Percentiles rank a stretch among this genome's conserved stretches.
Conservation (phyloP, 2,888 invertebrate genomes). For the Agonopterix heracliana region DNA sequence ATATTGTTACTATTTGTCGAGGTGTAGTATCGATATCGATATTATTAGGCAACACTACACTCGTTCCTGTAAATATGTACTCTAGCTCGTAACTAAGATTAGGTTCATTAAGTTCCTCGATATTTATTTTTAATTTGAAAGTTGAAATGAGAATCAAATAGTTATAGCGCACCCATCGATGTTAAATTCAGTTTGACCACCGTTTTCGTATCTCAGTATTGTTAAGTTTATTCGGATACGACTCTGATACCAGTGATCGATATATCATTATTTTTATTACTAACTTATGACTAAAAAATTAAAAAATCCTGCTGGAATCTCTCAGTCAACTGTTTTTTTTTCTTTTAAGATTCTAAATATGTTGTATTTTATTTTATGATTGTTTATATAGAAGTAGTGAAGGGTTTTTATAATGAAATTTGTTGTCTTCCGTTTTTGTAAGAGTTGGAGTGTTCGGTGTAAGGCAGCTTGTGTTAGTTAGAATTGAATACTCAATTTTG, state of each 20-base stretch:
- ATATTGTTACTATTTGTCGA: too few species aligned
- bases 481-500: not conserved
- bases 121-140: conserved; percentile 33
- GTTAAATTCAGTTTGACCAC: conserved; percentile 40
- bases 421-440: conserved; percentile 60
- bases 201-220: conserved; percentile 65
- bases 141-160: conserved; percentile 21
- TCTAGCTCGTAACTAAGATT: conserved; percentile 5
- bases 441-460: conserved; percentile 30
- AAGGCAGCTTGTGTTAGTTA: conserved; percentile 29
- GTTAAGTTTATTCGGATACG: conserved; percentile 42
- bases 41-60: too few species aligned
- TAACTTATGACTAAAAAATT: conserved; percentile 10
- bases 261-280: not conserved
- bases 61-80: conserved; percentile 26
- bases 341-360: conserved; percentile 18
- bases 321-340: conserved; percentile 23
- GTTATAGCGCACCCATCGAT: conserved; percentile 29
- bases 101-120: conserved; percentile 44
- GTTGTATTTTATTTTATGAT: conserved; percentile 43
- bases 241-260: conserved; percentile 23
- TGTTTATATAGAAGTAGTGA: conserved; percentile 21
- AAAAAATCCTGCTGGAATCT: conserved; percentile 34
- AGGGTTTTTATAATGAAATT: conserved; percentile 27
- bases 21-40: too few species aligned